Evolutionary conservation across 2,888 invertebrate species (phyloP).

Genomic region (Selenia dentaria): DNA sequence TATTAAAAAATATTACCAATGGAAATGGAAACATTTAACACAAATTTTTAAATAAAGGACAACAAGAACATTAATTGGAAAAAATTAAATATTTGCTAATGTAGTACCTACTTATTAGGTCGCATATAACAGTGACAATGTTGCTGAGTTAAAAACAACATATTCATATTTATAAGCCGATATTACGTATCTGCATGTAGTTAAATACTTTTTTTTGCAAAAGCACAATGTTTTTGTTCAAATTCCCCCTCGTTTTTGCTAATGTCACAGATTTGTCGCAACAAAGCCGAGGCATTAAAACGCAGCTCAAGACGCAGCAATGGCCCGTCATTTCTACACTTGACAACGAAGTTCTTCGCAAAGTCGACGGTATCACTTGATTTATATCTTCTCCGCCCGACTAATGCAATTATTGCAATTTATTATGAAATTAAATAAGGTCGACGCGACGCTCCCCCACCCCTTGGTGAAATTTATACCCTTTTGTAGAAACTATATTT

Average conservation of each 20-base stretch:
- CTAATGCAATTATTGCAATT: slow-evolving; percentile 83
- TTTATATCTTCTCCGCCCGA: slow-evolving; percentile 64
- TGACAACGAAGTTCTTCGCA: slow-evolving; percentile 49
- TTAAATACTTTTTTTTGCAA: too few relatives aligned
- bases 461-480: slow-evolving; percentile 69
- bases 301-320: slow-evolving; percentile 17
- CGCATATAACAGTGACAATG: too few relatives aligned
- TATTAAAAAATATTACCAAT: too few relatives aligned
- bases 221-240: slow-evolving; percentile 15
- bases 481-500: slow-evolving; percentile 64
- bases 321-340: slow-evolving; percentile 38
- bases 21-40: too few relatives aligned
- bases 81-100: too few relatives aligned
- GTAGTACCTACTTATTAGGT: too few relatives aligned
- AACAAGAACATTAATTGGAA: too few relatives aligned
- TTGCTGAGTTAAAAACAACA: too few relatives aligned
- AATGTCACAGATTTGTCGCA: slow-evolving; percentile 20
- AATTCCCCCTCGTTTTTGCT: slow-evolving; percentile 4
- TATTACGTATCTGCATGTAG: too few relatives aligned
- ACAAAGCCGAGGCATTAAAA: slow-evolving; percentile 25
- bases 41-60: too few relatives aligned
- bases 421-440: slow-evolving; percentile 82
- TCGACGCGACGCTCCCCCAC: slow-evolving; percentile 62
- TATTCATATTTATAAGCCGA: too few relatives aligned
- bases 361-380: slow-evolving; percentile 57